Base-by-base conservation (phyloP, 2,888 invertebrate genomes). In the Chrysopilus asiliformis region DNA sequence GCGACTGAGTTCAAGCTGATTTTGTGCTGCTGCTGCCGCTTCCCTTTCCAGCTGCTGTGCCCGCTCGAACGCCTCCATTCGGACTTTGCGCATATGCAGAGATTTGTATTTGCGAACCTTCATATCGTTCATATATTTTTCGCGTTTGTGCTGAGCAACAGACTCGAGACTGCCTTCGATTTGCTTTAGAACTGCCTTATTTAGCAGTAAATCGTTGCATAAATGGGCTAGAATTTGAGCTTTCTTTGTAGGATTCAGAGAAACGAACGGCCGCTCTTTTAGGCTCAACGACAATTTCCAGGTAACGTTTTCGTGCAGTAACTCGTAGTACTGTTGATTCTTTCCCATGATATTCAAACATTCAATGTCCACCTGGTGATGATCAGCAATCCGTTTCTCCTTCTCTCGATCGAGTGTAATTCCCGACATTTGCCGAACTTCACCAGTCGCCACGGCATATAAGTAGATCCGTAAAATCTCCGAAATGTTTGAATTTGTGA, bases 201-300 rank as follows among this genome's bases (percentile, higher is more conserved):
- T 93, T 64, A 90, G 86, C 29, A 95, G 70, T 48, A 97, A 69
- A 60, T 97, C 94, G 63, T 95, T 89, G 66, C 94, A 94, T 17
- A 95, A 71, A 66, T 84, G 91, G 2, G 87, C 85, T 32, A 95
- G 64, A 52, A 94, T 84, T 45, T 82, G 77, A 0, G 90, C 81
- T 58, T 95, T 95, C 47, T 79, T 76, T 0, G 84, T 82, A 3
- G 91, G 76, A 56, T 77, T 81, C 3, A 95, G 67, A 0, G 90
- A 78, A 39, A 89, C 72, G 66, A 89, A 91, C 0, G 93, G 86
- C 46, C 79, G 80, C 57, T 81, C 79, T 39, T 79, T 76, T 10
- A 94, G 69, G 48, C 80, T 72, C 49, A 82, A 79, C 4, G 85
- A 80, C 52, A 86, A 68, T 52, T 78, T 81, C 68, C 80, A 86